Conservation (phyloP, 2,888 invertebrate genomes). For the Apeira syringaria region DNA sequence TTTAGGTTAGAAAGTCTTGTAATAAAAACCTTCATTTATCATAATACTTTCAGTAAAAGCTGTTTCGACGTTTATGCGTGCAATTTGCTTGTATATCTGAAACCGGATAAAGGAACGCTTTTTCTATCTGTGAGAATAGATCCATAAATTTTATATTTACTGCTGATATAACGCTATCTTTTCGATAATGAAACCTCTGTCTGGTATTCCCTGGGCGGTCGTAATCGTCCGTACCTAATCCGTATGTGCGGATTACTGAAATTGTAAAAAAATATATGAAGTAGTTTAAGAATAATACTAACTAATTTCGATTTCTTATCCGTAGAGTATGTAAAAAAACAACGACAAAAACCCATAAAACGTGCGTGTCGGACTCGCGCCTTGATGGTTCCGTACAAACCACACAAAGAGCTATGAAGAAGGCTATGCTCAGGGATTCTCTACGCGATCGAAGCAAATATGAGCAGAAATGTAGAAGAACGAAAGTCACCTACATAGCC, state of each 20-base stretch:
- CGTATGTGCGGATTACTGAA: constrained; percentile 16
- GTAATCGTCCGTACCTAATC: constrained; percentile 18
- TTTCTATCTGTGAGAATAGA: constrained; percentile 28
- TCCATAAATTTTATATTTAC: constrained; percentile 44
- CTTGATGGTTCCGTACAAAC: no score
- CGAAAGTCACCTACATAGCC: no score
- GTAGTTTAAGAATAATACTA: no score
- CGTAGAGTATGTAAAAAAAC: no score
- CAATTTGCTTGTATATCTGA: constrained; percentile 14
- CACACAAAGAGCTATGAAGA: no score
- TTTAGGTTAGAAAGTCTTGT: constrained; percentile 1
- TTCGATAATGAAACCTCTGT: constrained; percentile 38
- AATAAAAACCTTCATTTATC: constrained; percentile 3
- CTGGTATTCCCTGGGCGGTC: constrained; percentile 32
- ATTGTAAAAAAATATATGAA: constrained; percentile 1
- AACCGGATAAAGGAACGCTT: constrained; percentile 8
- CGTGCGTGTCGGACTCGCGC: no score
- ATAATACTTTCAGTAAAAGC: constrained; percentile 21
- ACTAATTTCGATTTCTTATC: no score
- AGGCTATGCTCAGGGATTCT: no score
- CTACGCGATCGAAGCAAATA: no score
- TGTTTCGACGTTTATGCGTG: constrained; percentile 15
- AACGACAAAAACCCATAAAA: no score
- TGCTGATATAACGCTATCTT: constrained; percentile 36
- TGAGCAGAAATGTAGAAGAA: no score